These are phyloP conservation scores for Pseudopipra pipra DNA, from an alignment of 2,113 vertebrate species.

Conservation along the genomic window DNA sequence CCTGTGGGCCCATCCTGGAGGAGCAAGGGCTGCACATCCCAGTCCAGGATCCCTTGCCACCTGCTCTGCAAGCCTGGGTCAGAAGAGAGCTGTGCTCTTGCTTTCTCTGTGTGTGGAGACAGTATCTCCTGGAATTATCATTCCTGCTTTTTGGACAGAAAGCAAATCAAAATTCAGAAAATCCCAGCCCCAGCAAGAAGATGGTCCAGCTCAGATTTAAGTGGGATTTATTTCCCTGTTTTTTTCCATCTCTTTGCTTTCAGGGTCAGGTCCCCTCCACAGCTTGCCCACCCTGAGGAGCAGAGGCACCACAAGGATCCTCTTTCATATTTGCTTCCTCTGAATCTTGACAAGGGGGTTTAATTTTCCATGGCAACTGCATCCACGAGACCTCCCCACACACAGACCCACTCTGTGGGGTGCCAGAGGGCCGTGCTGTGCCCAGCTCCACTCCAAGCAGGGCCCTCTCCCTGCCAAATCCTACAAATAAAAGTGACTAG, in stretches of 20 bases:
- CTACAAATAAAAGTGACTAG: fast-evolving
- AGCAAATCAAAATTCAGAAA: not conserved
- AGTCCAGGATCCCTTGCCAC: not conserved
- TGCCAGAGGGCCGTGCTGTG: not conserved
- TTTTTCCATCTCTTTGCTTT: not conserved
- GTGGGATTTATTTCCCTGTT: not conserved
- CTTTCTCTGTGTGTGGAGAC: not conserved
- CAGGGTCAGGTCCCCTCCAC: not conserved
- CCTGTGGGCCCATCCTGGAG: not conserved
- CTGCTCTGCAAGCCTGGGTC: not conserved
- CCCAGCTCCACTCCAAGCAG: not conserved
- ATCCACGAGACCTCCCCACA: not conserved
- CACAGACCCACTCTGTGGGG: not conserved
- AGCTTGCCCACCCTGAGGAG: not conserved
- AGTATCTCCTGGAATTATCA: not conserved
- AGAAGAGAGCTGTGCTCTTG: not conserved
- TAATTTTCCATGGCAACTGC: constrained; percentile 25
- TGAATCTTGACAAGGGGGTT: not conserved
- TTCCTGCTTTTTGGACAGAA: not conserved
- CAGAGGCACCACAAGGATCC: not conserved
- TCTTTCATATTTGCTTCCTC: not conserved
- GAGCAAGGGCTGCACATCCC: not conserved
- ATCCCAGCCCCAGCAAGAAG: not conserved
- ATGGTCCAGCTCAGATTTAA: not conserved
- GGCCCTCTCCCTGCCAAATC: not conserved